These are phyloP conservation scores for Microchrysa polita DNA, from an alignment of 2,888 invertebrate genomes.

Conservation along the genomic window DNA sequence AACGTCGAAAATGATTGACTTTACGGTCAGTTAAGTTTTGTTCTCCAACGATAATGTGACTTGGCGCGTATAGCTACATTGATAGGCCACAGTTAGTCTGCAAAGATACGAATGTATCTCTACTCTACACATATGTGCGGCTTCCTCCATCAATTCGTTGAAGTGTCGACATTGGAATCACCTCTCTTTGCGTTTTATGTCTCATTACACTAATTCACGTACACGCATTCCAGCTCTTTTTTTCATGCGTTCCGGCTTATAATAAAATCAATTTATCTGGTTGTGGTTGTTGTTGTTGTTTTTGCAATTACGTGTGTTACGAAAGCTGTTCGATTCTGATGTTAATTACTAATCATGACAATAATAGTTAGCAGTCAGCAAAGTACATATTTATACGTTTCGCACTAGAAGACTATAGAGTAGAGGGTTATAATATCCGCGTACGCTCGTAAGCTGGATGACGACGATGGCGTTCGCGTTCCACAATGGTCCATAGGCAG, in stretches of 20 bases:
- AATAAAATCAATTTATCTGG: constrained; percentile 33
- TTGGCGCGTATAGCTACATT: background rate
- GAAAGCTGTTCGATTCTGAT: constrained; percentile 34
- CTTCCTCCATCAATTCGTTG: constrained; percentile 5
- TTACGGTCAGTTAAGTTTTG: constrained; percentile 25
- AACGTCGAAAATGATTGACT: constrained; percentile 43
- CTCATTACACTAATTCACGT: constrained; percentile 28
- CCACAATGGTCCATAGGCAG: no score
- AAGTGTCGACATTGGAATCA: constrained; percentile 41
- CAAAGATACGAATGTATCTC: background rate
- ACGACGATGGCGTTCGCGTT: no score
- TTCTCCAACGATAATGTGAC: constrained; percentile 1
- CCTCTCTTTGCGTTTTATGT: constrained; percentile 37
- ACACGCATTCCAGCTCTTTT: constrained; percentile 23
- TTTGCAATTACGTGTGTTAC: constrained; percentile 24
- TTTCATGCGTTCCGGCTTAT: constrained; percentile 25
- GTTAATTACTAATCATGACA: constrained; percentile 42
- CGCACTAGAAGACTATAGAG: constrained; percentile 14
- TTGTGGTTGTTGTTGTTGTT: no score
- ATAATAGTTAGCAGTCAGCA: constrained; percentile 39
- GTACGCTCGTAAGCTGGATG: background rate
- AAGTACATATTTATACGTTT: constrained; percentile 33
- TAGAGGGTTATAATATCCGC: constrained; percentile 1
- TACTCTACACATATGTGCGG: constrained; percentile 9
- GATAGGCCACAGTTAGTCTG: no score